A percentile compares a stretch with the other conserved stretches of the same genome.
These are phyloP conservation scores for Chamaea fasciata DNA, from an alignment of 2,113 vertebrate genomes.

Conservation along the genomic window DNA sequence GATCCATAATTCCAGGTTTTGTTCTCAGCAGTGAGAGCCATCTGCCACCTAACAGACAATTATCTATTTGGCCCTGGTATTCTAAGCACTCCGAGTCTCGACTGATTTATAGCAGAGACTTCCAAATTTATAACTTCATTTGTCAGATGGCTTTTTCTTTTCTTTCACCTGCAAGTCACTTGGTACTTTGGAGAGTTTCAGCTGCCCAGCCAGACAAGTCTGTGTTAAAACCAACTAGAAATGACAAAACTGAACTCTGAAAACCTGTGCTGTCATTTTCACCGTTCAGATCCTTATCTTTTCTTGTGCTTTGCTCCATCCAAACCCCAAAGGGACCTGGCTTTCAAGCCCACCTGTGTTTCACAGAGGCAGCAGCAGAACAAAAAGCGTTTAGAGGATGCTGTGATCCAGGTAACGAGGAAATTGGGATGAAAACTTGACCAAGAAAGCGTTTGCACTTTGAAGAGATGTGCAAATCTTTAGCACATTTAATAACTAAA, in stretches of 20 bases:
- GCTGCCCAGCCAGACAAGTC: background rate
- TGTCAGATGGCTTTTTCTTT: background rate
- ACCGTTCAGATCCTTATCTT: background rate
- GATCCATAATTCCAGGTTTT: background rate
- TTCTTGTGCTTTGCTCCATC: background rate
- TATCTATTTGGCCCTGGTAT: constrained; percentile 2
- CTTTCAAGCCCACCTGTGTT: background rate
- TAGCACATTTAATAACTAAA: background rate
- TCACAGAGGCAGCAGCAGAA: background rate
- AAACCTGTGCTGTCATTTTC: background rate
- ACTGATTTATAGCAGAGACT: background rate
- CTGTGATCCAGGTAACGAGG: background rate
- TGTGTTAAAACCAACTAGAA: background rate
- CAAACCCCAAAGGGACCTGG: background rate
- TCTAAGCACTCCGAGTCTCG: background rate
- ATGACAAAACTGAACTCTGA: background rate
- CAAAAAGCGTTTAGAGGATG: background rate
- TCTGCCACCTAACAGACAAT: constrained; percentile 16
- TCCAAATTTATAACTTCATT: background rate
- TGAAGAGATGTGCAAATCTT: background rate
- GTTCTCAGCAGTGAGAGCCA: background rate
- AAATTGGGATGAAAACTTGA: background rate
- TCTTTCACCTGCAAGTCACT: background rate
- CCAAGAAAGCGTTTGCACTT: background rate
- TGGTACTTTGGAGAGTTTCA: background rate